A percentile compares a stretch with the other conserved stretches of the same genome.
Evolutionary conservation across 2,797 vertebrate species (phyloP).

Genomic region (Borostomias antarcticus): DNA sequence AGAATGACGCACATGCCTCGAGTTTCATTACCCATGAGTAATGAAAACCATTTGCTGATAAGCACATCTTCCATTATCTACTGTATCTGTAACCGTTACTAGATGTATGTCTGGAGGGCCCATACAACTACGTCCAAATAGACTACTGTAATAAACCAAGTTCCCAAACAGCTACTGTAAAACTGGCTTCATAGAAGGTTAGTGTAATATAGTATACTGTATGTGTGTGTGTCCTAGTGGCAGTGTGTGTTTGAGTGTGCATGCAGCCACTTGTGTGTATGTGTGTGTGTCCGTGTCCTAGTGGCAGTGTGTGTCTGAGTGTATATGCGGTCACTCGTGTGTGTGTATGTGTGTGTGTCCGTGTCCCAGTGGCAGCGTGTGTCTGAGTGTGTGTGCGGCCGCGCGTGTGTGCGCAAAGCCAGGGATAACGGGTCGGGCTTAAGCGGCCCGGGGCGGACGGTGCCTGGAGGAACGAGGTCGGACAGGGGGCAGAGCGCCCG

Average conservation of each 20-base stretch:
- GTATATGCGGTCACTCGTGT: not conserved
- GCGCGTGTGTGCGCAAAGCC: constrained; percentile 12
- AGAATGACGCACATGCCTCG: constrained; percentile 1
- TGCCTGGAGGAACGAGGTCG: constrained; percentile 59
- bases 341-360: constrained; percentile 22
- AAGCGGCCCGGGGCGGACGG: constrained; percentile 33
- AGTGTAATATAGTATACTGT: not conserved
- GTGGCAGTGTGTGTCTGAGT: constrained; percentile 13
- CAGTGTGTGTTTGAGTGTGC: constrained; percentile 2
- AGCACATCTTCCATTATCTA: constrained; percentile 1
- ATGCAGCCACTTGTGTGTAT: constrained; percentile 4
- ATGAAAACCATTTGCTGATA: not conserved
- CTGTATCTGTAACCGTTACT: not conserved
- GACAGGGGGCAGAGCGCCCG: constrained; percentile 63
- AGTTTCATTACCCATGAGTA: not conserved
- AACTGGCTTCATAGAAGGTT: too few species aligned
- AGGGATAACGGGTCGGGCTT: constrained; percentile 40
- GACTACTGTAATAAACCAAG: constrained; percentile 6
- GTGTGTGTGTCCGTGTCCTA: constrained; percentile 20
- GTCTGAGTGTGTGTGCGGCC: not conserved
- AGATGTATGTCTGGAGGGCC: not conserved
- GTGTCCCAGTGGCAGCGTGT: constrained; percentile 15
- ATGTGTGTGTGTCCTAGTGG: not conserved
- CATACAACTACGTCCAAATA: not conserved
- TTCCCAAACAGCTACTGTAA: not conserved